A percentile compares a stretch with the other conserved stretches of the same genome.
These are phyloP conservation scores for Cosmopolites sordidus DNA, from an alignment of 2,888 invertebrate species.

Conservation along the genomic window DNA sequence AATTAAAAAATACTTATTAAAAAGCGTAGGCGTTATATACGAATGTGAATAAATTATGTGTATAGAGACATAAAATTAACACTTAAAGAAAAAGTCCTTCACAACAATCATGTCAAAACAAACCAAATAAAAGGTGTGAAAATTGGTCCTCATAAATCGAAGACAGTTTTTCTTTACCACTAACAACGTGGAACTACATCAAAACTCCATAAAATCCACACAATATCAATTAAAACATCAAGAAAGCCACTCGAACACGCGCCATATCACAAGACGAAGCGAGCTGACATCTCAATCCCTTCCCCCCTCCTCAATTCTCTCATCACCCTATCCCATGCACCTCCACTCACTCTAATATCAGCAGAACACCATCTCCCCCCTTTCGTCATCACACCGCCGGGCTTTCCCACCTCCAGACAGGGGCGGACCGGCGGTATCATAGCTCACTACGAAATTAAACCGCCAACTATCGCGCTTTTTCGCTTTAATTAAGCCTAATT, in stretches of 20 bases:
- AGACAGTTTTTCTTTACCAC: no score
- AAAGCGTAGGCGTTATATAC: no score
- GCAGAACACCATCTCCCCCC: neutral
- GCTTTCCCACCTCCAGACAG: neutral
- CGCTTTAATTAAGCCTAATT: slow-evolving; percentile 45
- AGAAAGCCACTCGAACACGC: neutral
- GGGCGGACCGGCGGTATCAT: slow-evolving; percentile 28
- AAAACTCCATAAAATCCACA: neutral
- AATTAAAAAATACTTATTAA: no score
- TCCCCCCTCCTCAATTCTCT: neutral
- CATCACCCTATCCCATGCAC: neutral
- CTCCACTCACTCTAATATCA: no score
- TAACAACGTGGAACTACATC: no score
- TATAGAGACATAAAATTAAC: no score
- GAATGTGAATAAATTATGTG: no score
- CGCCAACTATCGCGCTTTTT: slow-evolving; percentile 40
- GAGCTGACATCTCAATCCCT: neutral
- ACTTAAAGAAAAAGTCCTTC: no score
- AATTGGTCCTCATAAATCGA: no score
- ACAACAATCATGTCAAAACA: no score
- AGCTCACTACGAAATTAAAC: slow-evolving; percentile 44
- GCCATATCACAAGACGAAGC: neutral
- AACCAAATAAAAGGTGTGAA: no score
- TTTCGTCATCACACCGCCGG: neutral
- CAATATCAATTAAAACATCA: neutral